Percentiles rank a stretch among this genome's conserved stretches.
Conservation (phyloP, 2,888 invertebrate genomes). For the Masnerella sp. region DNA sequence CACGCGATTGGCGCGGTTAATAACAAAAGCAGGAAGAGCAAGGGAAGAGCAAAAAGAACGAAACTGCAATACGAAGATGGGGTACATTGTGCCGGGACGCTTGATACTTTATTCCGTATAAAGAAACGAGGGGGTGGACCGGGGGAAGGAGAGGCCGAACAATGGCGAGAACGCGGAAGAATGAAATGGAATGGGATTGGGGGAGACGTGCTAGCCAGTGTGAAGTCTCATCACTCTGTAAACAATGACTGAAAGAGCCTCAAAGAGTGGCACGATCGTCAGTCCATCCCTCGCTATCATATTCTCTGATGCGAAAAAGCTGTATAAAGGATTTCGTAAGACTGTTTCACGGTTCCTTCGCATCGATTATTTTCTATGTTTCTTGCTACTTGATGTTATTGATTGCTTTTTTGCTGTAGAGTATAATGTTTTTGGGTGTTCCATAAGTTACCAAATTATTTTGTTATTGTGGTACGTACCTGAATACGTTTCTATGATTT, state of each 20-base stretch:
- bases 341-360: constrained; percentile 15
- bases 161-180: constrained; percentile 75
- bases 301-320: constrained; percentile 44
- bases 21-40: no score
- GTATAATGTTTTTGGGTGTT: no score
- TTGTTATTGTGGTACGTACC: no score
- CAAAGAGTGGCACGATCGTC: constrained; percentile 67
- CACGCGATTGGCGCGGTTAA: constrained; percentile 23
- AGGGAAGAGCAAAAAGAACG: constrained; percentile 37
- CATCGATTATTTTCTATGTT: constrained; percentile 13
- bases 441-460: no score
- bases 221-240: constrained; percentile 77
- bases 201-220: constrained; percentile 71
- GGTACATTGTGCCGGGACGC: constrained; percentile 75
- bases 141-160: constrained; percentile 63
- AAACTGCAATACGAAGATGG: constrained; percentile 60
- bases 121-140: constrained; percentile 69
- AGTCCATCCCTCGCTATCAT: constrained; percentile 34
- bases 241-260: constrained; percentile 75
- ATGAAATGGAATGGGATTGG: constrained; percentile 74
- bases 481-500: no score
- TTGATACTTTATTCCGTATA: constrained; percentile 77
- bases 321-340: constrained; percentile 37
- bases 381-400: no score
- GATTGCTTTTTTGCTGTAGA: no score